Evolutionary conservation across 37 sponge, comb jelly and placozoan species (phyloP).

Genomic region (Haliclona indistincta): DNA sequence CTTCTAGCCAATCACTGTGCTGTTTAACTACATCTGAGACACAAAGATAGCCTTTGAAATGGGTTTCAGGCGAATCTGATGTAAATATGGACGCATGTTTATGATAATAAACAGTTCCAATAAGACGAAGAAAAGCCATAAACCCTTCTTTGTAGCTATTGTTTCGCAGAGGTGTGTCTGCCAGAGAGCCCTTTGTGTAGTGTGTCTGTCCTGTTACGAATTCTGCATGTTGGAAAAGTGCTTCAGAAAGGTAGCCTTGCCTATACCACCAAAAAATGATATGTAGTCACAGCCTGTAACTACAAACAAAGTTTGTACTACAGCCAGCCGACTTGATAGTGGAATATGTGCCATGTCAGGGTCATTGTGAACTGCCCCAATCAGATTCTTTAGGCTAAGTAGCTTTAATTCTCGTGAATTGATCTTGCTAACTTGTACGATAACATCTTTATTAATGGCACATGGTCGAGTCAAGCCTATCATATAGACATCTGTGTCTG

Average conservation of each 20-base stretch:
- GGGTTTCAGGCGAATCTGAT: not conserved
- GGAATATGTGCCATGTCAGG: conserved; percentile 25
- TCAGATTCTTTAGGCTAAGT: not conserved
- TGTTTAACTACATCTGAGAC: too few species aligned
- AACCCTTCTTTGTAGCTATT: conserved; percentile 5
- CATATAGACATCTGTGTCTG: conserved; percentile 29
- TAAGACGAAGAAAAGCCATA: conserved; percentile 14
- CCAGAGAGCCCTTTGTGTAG: conserved; percentile 20
- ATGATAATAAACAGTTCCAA: conserved; percentile 32
- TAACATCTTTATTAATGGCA: not conserved
- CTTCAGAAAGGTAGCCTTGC: conserved; percentile 29
- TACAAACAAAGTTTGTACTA: conserved; percentile 5
- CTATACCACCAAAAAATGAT: conserved; percentile 17
- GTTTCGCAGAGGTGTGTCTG: conserved; percentile 4
- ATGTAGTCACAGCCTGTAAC: too few species aligned
- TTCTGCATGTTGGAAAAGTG: conserved; percentile 21
- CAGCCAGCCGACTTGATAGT: conserved; percentile 1
- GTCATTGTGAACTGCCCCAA: conserved; percentile 13
- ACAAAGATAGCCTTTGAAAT: too few species aligned
- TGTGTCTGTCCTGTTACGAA: conserved; percentile 14
- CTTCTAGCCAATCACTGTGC: too few species aligned
- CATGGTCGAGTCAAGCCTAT: conserved; percentile 10
- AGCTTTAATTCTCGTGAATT: conserved; percentile 5
- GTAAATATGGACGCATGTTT: conserved; percentile 11
- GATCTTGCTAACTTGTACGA: conserved; percentile 14